These are phyloP conservation scores for Epirrhoe tristata DNA, from an alignment of 2,888 invertebrate species.

Conservation along the genomic window DNA sequence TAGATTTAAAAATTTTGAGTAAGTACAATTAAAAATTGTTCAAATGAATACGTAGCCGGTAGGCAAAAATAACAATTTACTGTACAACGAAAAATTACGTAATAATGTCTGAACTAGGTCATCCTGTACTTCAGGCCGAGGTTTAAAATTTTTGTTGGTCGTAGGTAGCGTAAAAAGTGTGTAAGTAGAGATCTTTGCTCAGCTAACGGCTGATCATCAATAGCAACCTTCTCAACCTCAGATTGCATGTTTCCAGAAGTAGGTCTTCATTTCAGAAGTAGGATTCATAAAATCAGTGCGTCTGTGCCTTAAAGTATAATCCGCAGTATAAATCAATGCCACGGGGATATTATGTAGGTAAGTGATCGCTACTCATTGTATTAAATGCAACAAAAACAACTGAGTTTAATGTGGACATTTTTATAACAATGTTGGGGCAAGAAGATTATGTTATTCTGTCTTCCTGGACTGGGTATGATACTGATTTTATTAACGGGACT, in stretches of 20 bases:
- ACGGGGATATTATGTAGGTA: conserved; percentile 34
- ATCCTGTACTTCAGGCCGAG: too few species aligned
- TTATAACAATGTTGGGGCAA: conserved; percentile 25
- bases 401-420: conserved; percentile 32
- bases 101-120: too few species aligned
- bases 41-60: too few species aligned
- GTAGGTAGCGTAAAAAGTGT: too few species aligned
- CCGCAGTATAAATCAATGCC: conserved; percentile 37
- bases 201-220: too few species aligned
- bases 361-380: conserved; percentile 35
- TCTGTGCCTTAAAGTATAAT: conserved; percentile 24
- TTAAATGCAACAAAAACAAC: conserved; percentile 37
- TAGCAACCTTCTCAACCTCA: too few species aligned
- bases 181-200: too few species aligned
- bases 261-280: background rate
- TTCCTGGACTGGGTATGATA: background rate
- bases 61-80: too few species aligned
- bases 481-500: background rate
- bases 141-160: too few species aligned
- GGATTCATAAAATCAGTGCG: background rate
- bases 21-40: too few species aligned
- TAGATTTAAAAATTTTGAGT: background rate
- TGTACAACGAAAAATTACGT: too few species aligned
- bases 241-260: too few species aligned
- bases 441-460: conserved; percentile 19